Percentiles rank a stretch among this genome's conserved stretches.
phyloP scores from a whole-genome alignment of 2,113 vertebrate species.

The Chitala chitala region DNA sequence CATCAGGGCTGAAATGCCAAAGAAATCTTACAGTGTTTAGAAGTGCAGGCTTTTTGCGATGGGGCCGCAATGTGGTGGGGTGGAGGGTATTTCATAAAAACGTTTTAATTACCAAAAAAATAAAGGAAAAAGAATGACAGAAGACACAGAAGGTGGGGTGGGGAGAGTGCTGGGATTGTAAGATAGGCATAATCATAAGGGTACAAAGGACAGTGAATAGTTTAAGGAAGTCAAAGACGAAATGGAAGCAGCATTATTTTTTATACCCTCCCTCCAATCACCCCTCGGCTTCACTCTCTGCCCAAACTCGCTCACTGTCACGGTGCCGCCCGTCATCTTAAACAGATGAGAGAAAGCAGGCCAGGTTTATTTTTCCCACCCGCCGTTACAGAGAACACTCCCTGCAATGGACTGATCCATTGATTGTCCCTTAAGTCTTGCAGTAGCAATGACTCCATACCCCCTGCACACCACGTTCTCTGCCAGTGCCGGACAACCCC shows the following conservation, averaged over 20 bases:
- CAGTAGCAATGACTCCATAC: too few relatives aligned
- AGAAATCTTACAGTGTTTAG: not conserved
- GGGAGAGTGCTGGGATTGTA: not conserved
- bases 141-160: not conserved
- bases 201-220: conserved; percentile 18
- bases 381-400: too few relatives aligned
- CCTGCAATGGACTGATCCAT: too few relatives aligned
- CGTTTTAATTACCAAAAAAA: not conserved
- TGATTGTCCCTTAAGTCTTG: too few relatives aligned
- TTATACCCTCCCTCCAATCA: conserved; percentile 24
- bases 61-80: not conserved
- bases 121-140: not conserved
- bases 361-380: too few relatives aligned
- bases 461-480: too few relatives aligned
- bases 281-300: too few relatives aligned
- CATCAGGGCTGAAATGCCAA: not conserved
- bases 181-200: not conserved
- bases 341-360: conserved; percentile 23
- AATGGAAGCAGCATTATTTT: conserved; percentile 35
- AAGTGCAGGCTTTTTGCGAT: not conserved
- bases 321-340: conserved; percentile 40
- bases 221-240: not conserved
- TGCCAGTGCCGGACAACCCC: too few relatives aligned
- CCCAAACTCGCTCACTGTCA: conserved; percentile 30
- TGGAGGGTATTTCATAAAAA: not conserved